Evolutionary conservation across 23 tunicate genomes (phyloP).

Genomic region (Corella eumyota): DNA sequence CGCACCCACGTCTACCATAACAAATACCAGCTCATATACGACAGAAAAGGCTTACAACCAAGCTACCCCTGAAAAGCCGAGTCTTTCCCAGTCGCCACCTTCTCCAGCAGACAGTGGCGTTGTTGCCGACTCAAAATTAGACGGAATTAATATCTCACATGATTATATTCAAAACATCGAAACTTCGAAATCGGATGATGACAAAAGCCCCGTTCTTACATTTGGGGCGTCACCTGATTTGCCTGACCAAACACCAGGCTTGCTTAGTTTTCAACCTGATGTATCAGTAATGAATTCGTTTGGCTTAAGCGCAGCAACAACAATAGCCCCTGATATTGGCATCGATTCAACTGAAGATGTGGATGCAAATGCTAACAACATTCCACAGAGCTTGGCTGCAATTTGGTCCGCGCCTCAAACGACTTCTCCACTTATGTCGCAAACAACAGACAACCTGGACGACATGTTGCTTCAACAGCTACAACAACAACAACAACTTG

Average conservation of each 20-base stretch:
- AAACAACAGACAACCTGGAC: conserved; percentile 8
- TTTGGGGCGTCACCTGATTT: background rate
- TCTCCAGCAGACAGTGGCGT: conserved; percentile 81
- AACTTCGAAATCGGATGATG: conserved; percentile 17
- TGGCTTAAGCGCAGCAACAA: conserved; percentile 1
- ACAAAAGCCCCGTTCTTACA: background rate
- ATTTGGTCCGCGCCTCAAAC: conserved; percentile 41
- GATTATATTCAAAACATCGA: conserved; percentile 36
- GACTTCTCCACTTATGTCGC: conserved; percentile 1
- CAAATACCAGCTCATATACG: too few species aligned
- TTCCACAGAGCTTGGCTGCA: conserved; percentile 35
- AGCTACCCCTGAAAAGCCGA: conserved; percentile 38
- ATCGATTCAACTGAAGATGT: background rate
- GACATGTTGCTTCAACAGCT: conserved; percentile 49
- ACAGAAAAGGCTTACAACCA: conserved; percentile 10
- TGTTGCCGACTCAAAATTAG: conserved; percentile 52
- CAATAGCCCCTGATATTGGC: background rate
- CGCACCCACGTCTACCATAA: conserved; percentile 16
- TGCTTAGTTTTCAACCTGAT: too few species aligned
- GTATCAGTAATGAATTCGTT: conserved; percentile 7
- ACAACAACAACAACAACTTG: conserved; percentile 63
- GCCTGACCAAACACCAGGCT: too few species aligned
- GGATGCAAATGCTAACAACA: conserved; percentile 2
- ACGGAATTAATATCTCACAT: conserved; percentile 29
- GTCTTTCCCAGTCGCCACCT: conserved; percentile 45